These are phyloP conservation scores for Prunella fulvescens DNA, from an alignment of 2,113 vertebrate species.

Conservation along the genomic window DNA sequence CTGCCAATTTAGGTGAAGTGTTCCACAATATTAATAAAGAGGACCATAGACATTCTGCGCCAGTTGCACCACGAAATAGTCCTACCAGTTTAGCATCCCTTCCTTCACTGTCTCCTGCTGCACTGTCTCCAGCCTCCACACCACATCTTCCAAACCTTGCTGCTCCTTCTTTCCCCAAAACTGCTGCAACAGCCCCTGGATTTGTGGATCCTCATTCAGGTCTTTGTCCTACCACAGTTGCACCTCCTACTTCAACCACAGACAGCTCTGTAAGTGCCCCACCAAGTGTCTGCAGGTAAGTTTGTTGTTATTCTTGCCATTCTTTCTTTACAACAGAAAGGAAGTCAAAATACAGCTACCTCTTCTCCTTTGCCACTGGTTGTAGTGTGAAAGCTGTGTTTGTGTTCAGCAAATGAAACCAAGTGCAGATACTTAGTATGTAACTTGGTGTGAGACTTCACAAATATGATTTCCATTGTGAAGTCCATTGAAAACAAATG, in stretches of 20 bases:
- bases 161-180: constrained; percentile 85
- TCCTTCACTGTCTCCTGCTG: constrained; percentile 79
- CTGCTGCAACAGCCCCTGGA: constrained; percentile 81
- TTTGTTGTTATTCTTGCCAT: background rate
- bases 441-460: background rate
- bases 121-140: constrained; percentile 78
- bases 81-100: constrained; percentile 84
- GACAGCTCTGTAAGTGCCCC: constrained; percentile 87
- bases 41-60: constrained; percentile 83
- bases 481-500: background rate
- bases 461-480: background rate
- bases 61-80: constrained; percentile 82
- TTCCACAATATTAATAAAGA: constrained; percentile 93
- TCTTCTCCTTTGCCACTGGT: background rate
- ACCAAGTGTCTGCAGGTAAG: constrained; percentile 95
- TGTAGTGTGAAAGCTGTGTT: background rate
- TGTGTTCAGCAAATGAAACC: background rate
- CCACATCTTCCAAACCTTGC: constrained; percentile 83
- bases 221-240: constrained; percentile 83
- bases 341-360: background rate
- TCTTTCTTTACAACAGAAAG: background rate
- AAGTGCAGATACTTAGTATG: background rate
- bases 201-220: constrained; percentile 86
- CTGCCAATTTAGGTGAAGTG: constrained; percentile 81
- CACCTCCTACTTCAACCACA: constrained; percentile 75